Base-by-base conservation (phyloP, 2,888 invertebrate species). In the Calliphora vomitoria region DNA sequence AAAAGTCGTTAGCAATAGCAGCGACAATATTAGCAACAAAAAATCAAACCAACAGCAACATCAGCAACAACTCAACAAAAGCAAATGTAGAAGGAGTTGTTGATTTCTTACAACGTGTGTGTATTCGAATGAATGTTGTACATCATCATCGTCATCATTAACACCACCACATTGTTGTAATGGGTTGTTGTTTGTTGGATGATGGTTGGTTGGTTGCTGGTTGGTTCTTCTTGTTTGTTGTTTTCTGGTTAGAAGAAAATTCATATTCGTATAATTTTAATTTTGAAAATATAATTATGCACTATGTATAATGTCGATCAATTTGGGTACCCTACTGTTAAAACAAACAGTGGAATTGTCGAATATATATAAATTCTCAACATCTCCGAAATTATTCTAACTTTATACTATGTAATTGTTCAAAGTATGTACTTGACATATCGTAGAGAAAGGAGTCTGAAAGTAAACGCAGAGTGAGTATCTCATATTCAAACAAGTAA, bases 21-120 rank as follows among this genome's bases (percentile, higher is more conserved):
- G 69, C 60, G 25, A 31, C 50, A 62, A 35, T n/a, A 64, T 38
- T 25, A 41, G 50, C 64, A 66, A 68, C n/a, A 75, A 62, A 25
- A 58, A 62, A 25, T 4, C n/a, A 31, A 8, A 62, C 47, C 58
- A 68, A 58, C 44, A 41, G 11, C 47, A 71, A 47, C 15, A 68
- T 13, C n/a, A 47, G 13, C 20, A 35, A 60, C 78, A 66, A 58
- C 58, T 47, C 15, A 38, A 50, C 50, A 10, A 25, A 25, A 50
- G 20, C 60, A 71, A 20, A 60, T 60, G 18, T 60, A 79, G 41
- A 58, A 79, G 69, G 75, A 62, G 75, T 76, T 76, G 75, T 64
- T 76, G n/a, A 53, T 53, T 53, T 47, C 47, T 31, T 47, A 66
- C 66, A 72, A 41, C 18, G 31, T 31, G 58, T 47, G 6, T 47